phyloP scores from a whole-genome alignment of 2,797 vertebrate species.

The Glossophaga mutica region DNA sequence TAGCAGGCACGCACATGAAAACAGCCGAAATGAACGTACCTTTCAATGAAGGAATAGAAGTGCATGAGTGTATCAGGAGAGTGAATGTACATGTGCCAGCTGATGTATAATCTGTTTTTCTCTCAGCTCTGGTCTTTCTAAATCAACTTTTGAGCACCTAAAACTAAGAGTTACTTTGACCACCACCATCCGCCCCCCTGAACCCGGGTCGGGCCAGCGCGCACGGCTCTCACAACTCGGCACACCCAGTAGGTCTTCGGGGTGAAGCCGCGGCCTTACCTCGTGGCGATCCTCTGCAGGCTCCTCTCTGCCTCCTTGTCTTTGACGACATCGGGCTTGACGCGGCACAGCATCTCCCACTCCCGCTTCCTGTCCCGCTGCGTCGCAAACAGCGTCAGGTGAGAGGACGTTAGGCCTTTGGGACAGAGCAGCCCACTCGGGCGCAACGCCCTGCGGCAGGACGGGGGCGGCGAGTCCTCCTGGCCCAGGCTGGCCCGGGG shows the following conservation, averaged over 20 bases:
- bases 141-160: neutral
- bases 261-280: constrained; percentile 82
- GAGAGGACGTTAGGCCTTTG: constrained; percentile 70
- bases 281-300: constrained; percentile 94
- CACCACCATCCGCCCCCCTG: neutral
- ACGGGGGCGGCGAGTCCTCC: constrained; percentile 59
- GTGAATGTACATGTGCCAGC: neutral
- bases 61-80: neutral
- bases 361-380: constrained; percentile 89
- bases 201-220: constrained; percentile 58
- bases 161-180: neutral
- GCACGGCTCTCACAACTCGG: constrained; percentile 63
- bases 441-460: constrained; percentile 29
- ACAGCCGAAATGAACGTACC: neutral
- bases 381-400: constrained; percentile 76
- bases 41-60: neutral
- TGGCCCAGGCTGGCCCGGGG: constrained; percentile 1
- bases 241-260: neutral
- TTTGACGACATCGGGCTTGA: constrained; percentile 91
- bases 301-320: constrained; percentile 90
- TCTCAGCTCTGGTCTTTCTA: neutral
- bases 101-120: neutral
- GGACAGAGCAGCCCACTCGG: constrained; percentile 62
- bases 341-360: constrained; percentile 95
- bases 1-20: neutral